Evolutionary conservation across 2,797 vertebrate species (phyloP), one percentile per base, ranked within the genome.

Genomic region (Austrolebias charrua): DNA sequence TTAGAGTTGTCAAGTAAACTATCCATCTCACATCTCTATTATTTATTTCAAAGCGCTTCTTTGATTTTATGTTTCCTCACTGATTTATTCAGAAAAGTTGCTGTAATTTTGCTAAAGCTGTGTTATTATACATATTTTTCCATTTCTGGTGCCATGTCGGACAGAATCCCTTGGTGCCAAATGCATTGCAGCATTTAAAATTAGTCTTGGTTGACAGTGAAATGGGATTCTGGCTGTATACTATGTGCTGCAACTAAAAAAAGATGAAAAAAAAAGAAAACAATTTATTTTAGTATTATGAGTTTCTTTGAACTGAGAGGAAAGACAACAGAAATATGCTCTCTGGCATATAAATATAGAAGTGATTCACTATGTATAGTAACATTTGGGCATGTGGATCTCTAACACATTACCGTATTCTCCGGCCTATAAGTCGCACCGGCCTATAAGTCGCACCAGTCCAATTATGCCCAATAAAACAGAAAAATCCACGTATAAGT

Each of bases 161-260:
- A 2, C 60, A 38, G 45, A 78, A 74, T 62, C 42, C 62, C 33
- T 29, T 6, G 1, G 15, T 58, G 54, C 66, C 42, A 58, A 57
- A 51, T 63, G 52, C 49, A 49, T 35, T 61, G 60, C 54, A 69
- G 29, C 56, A 48, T 47, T 67, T 76, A 53, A 45, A 73, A 71
- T 60, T 24, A 54, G 31, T 8, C n/a, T 63, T 1, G 11, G 35
- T 51, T 69, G 51, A 70, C n/a, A 33, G 29, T 48, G 12, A 44
- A 75, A 63, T 33, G 4, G 0, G n/a, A 18, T 55, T 19, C 19
- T 49, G 9, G 13, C 28, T 64, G 18, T 4, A 28, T 44, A 33
- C 12, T 13, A 59, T 44, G 28, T 18, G 42, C 18, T 28, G 42
- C 31, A 19, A 35, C 18, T 49, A 1, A 59, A 18, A 42, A n/a